These are phyloP conservation scores for Anguilla pacifica DNA, from an alignment of 2,797 vertebrate genomes.

Conservation along the genomic window DNA sequence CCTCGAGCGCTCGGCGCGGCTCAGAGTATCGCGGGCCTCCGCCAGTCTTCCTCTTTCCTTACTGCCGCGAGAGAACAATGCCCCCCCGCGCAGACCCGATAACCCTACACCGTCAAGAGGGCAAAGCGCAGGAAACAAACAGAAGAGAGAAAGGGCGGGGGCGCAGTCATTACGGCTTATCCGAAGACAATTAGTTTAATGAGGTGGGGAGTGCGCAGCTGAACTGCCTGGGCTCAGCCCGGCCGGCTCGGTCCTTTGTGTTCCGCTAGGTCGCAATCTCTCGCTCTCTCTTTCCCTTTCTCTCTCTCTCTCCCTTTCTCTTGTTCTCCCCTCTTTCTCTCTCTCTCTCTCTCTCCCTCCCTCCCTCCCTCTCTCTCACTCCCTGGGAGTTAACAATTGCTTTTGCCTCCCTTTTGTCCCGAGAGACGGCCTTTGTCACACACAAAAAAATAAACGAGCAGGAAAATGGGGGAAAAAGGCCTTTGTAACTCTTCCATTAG, in stretches of 20 bases:
- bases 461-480: neutral
- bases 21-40: neutral
- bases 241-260: neutral
- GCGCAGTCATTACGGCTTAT: conserved; percentile 38
- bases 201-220: conserved; percentile 1
- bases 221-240: neutral
- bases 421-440: conserved; percentile 6
- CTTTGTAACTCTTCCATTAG: conserved; percentile 12
- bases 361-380: neutral
- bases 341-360: neutral
- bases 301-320: neutral
- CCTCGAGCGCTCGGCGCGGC: neutral
- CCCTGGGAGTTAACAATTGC: conserved; percentile 7
- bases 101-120: conserved; percentile 32
- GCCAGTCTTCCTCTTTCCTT: conserved; percentile 10
- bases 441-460: neutral
- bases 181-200: conserved; percentile 38
- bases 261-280: conserved; percentile 18
- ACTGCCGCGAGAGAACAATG: conserved; percentile 42
- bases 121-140: conserved; percentile 34
- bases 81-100: conserved; percentile 20
- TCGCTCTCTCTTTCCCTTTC: neutral
- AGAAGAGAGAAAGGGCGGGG: conserved; percentile 25
- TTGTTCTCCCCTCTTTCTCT: neutral
- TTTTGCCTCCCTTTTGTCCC: conserved; percentile 12